These are phyloP conservation scores for Strigops habroptila DNA, from an alignment of 2,113 vertebrate genomes.

Conservation along the genomic window DNA sequence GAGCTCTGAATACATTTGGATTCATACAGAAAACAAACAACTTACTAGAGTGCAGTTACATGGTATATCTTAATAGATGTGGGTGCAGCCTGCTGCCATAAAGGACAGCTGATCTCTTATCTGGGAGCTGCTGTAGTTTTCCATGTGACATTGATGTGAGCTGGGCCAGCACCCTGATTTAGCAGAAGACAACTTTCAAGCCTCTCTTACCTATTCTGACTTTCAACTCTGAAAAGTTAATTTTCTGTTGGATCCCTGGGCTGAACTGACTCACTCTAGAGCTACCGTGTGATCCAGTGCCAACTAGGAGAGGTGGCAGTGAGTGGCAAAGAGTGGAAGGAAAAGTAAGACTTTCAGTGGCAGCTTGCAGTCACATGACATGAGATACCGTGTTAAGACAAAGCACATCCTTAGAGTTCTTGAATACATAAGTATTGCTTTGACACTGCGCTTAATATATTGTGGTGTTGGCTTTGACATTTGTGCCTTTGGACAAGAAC, in stretches of 20 bases:
- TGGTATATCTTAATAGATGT: background rate
- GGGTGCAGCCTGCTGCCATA: background rate
- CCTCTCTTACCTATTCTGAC: background rate
- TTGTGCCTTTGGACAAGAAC: background rate
- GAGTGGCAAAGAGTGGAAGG: background rate
- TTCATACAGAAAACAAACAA: background rate
- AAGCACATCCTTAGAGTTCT: background rate
- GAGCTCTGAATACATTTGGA: background rate
- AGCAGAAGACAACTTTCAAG: background rate
- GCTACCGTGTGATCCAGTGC: background rate
- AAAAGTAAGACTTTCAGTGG: background rate
- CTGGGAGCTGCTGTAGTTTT: fast-evolving
- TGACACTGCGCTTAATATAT: background rate
- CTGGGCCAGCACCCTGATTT: background rate
- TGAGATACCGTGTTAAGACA: background rate
- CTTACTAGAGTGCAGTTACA: background rate
- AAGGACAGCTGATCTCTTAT: background rate
- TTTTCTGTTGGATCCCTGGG: background rate
- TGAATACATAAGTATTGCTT: background rate
- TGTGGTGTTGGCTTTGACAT: background rate
- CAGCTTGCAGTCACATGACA: background rate
- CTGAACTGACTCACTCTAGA: background rate
- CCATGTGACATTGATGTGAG: background rate
- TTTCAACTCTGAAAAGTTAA: background rate
- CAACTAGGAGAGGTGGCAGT: background rate